These are phyloP conservation scores for Lindbergichthys nudifrons DNA, from an alignment of 2,797 vertebrate species.

Conservation along the genomic window DNA sequence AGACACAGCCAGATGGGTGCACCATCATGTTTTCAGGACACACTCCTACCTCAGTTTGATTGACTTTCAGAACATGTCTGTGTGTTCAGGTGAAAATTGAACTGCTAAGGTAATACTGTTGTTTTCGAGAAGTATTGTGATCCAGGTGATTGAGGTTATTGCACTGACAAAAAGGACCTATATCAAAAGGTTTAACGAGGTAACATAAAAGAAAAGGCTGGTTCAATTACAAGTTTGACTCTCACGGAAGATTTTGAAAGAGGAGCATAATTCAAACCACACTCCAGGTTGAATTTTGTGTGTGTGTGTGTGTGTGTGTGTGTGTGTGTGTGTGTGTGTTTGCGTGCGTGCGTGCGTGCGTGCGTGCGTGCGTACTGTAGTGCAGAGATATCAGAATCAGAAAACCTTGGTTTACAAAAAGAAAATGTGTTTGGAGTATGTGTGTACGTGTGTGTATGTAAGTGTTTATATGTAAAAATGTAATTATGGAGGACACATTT, in stretches of 20 bases:
- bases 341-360: too few species aligned
- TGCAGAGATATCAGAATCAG: too few species aligned
- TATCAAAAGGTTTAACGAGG: background rate
- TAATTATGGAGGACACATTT: background rate
- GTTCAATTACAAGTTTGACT: background rate
- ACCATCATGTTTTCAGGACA: conserved; percentile 8
- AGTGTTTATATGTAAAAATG: conserved; percentile 6
- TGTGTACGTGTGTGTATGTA: background rate
- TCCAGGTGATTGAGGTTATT: background rate
- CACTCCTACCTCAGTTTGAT: background rate
- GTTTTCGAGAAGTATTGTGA: background rate
- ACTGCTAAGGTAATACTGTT: background rate
- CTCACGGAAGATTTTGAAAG: background rate
- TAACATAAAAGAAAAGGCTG: background rate
- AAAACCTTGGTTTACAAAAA: too few species aligned
- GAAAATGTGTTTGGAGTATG: background rate
- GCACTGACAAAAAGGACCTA: background rate
- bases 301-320: too few species aligned
- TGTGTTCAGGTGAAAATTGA: conserved; percentile 1
- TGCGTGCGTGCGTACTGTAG: too few species aligned
- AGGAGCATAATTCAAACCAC: background rate
- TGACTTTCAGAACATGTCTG: background rate
- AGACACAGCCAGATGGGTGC: background rate
- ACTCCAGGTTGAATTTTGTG: background rate
- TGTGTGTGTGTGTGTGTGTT: too few species aligned